Conservation (phyloP, 2,888 invertebrate genomes). For the Calliscelio sp. region DNA sequence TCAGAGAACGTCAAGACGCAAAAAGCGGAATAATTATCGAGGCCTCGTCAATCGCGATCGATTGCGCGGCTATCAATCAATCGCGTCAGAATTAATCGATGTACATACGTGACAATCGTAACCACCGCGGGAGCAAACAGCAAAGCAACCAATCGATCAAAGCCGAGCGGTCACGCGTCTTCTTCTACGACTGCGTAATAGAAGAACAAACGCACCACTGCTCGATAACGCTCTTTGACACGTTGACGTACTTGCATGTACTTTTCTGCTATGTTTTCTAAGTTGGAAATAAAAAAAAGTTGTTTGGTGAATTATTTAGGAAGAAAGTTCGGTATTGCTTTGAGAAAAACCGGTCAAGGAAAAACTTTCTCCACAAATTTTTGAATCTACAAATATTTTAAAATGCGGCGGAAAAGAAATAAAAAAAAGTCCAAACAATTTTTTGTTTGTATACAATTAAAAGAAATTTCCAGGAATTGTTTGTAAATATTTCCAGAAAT, state of each 20-base stretch:
- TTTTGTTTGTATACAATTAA: too few relatives aligned
- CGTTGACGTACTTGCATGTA: constrained; percentile 51
- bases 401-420: too few relatives aligned
- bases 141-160: constrained; percentile 83
- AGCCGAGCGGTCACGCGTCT: constrained; percentile 81
- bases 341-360: too few relatives aligned
- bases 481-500: too few relatives aligned
- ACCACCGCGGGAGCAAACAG: constrained; percentile 83
- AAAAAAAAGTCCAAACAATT: too few relatives aligned
- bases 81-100: constrained; percentile 85
- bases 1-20: constrained; percentile 52
- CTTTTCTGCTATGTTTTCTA: constrained; percentile 25
- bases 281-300: constrained; percentile 9
- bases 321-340: too few relatives aligned
- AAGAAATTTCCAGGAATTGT: too few relatives aligned
- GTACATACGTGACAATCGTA: constrained; percentile 84
- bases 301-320: constrained; percentile 4
- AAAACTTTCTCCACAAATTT: too few relatives aligned
- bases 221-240: constrained; percentile 56
- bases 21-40: constrained; percentile 68
- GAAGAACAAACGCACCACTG: constrained; percentile 53
- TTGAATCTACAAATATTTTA: too few relatives aligned
- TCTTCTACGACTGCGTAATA: constrained; percentile 72
- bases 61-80: constrained; percentile 84
- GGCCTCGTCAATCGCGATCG: constrained; percentile 81